Percentiles rank a stretch among this genome's conserved stretches.
phyloP scores from a whole-genome alignment of 53 echinoderm and acorn worm genomes.

The Stichopus horrens region DNA sequence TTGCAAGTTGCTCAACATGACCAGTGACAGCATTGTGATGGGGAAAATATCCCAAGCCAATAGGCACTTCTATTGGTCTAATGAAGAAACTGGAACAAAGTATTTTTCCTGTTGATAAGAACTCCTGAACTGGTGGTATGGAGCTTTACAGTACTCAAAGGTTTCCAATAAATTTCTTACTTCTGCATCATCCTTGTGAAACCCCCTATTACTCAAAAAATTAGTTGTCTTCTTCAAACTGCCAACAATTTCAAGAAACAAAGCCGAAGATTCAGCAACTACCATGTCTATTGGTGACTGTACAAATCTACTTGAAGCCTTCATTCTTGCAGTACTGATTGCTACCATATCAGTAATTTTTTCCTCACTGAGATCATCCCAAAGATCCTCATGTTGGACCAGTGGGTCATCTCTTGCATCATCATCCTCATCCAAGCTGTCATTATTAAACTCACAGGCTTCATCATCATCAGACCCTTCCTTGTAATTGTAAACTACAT shows the following conservation, averaged over 20 bases:
- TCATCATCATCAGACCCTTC: slow-evolving; percentile 5
- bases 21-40: background rate
- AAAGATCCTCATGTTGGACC: too few species aligned
- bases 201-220: background rate
- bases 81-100: background rate
- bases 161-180: background rate
- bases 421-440: too few species aligned
- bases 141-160: background rate
- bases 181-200: slow-evolving; percentile 15
- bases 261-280: background rate
- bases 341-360: slow-evolving; percentile 14
- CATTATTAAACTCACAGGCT: background rate
- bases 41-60: slow-evolving; percentile 10
- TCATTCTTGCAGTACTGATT: background rate
- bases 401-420: too few species aligned
- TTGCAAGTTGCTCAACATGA: slow-evolving; percentile 50
- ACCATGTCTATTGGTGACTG: too few species aligned
- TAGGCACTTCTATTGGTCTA: background rate
- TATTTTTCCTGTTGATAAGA: background rate
- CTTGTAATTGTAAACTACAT: background rate
- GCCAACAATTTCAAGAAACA: background rate
- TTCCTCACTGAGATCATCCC: slow-evolving; percentile 2
- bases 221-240: background rate
- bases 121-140: background rate
- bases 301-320: slow-evolving; percentile 21